Percentiles rank a stretch among this genome's conserved stretches.
phyloP scores from a whole-genome alignment of 2,888 invertebrate genomes.

The Phanerotoma sp. region DNA sequence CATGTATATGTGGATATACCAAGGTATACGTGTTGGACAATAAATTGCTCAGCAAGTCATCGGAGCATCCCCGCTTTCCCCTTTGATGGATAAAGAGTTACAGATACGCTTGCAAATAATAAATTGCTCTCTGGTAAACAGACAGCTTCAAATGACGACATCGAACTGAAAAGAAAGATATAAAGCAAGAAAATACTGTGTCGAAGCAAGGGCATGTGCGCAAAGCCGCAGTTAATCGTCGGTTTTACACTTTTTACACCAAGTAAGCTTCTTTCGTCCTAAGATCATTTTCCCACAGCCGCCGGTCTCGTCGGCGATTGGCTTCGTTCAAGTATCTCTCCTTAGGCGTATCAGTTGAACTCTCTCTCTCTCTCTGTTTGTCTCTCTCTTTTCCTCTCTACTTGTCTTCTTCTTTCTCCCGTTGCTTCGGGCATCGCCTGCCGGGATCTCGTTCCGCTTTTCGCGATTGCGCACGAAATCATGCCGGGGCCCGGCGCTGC shows the following conservation, averaged over 20 bases:
- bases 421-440: conserved; percentile 34
- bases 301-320: conserved; percentile 22
- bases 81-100: not conserved
- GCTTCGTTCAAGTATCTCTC: conserved; percentile 20
- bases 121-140: conserved; percentile 8
- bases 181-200: conserved; percentile 18
- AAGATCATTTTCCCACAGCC: conserved; percentile 56
- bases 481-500: conserved; percentile 23
- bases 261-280: conserved; percentile 38
- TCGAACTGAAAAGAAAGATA: conserved; percentile 10
- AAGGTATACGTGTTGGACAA: not conserved
- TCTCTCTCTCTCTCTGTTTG: conserved; percentile 35
- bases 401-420: conserved; percentile 28
- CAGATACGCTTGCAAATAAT: conserved; percentile 11
- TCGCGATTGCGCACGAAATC: conserved; percentile 48
- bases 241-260: conserved; percentile 56
- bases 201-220: conserved; percentile 50
- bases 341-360: conserved; percentile 14
- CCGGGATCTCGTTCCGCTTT: conserved; percentile 50
- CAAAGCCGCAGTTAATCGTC: conserved; percentile 55
- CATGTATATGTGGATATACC: not conserved
- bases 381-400: conserved; percentile 35
- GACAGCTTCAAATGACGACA: conserved; percentile 12
- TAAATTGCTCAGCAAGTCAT: conserved; percentile 5
- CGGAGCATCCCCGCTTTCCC: not conserved